phyloP scores from a whole-genome alignment of 2,797 vertebrate genomes.

The Eleutherodactylus coqui region DNA sequence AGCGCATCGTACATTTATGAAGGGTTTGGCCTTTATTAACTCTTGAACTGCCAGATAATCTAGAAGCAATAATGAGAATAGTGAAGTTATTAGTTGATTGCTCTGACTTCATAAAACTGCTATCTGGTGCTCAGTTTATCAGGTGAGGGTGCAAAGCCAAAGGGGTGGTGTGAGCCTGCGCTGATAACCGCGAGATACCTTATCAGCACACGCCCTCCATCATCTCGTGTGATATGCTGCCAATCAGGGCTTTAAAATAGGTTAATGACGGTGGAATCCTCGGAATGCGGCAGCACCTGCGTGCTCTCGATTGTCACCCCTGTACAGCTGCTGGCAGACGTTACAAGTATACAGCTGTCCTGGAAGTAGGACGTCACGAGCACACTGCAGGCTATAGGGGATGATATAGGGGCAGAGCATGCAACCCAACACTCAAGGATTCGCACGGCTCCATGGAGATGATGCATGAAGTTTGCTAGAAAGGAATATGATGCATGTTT shows the following conservation, averaged over 20 bases:
- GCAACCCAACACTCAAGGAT: neutral
- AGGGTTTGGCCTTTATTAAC: neutral
- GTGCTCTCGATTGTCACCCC: conserved; percentile 36
- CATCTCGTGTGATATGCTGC: conserved; percentile 48
- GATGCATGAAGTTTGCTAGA: neutral
- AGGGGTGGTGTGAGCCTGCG: conserved; percentile 13
- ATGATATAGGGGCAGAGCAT: neutral
- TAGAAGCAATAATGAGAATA: neutral
- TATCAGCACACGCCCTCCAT: conserved; percentile 54
- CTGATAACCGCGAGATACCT: conserved; percentile 42
- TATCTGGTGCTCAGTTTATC: conserved; percentile 23
- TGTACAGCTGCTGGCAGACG: conserved; percentile 30
- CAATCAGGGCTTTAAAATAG: conserved; percentile 52
- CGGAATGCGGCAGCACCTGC: conserved; percentile 61
- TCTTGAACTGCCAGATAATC: neutral
- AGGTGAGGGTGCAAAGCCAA: conserved; percentile 50
- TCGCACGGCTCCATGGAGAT: neutral
- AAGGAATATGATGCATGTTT: neutral
- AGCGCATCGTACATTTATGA: neutral
- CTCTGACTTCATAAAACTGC: conserved; percentile 13
- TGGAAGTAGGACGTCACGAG: conserved; percentile 44
- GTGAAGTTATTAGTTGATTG: neutral
- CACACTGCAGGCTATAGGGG: neutral
- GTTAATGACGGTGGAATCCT: conserved; percentile 53
- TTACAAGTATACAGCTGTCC: conserved; percentile 36